Conservation (phyloP, 2,797 vertebrate species). For the Sebastes hubbsi region DNA sequence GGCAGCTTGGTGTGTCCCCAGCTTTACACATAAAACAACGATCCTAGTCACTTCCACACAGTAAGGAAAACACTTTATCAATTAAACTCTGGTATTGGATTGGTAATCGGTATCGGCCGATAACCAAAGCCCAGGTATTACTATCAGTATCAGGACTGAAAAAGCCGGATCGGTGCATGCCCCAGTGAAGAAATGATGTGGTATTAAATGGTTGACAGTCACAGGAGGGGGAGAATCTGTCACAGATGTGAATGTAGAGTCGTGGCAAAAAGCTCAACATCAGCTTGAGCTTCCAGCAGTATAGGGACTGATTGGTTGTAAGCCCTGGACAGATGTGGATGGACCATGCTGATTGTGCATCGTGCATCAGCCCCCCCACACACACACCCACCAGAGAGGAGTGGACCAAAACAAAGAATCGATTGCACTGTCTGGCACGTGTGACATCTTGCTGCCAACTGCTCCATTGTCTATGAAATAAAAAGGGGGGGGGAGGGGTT, state of each 20-base stretch:
- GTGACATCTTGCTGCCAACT: slow-evolving; percentile 43
- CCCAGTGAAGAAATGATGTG: not conserved
- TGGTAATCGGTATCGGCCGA: too few relatives aligned
- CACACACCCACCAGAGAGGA: not conserved
- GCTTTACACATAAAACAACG: too few relatives aligned
- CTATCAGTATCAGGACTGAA: too few relatives aligned
- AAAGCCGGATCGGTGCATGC: too few relatives aligned
- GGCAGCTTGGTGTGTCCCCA: too few relatives aligned
- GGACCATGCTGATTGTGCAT: slow-evolving; percentile 27
- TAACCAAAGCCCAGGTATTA: too few relatives aligned
- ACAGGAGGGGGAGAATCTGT: not conserved
- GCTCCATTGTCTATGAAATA: slow-evolving; percentile 37
- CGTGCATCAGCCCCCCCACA: not conserved
- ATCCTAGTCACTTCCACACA: too few relatives aligned
- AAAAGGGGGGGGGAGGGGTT: not conserved
- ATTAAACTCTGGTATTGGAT: too few relatives aligned
- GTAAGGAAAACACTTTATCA: too few relatives aligned
- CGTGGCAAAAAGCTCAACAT: slow-evolving; percentile 14
- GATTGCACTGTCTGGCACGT: slow-evolving; percentile 56
- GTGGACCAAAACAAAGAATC: slow-evolving; percentile 61
- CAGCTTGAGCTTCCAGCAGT: slow-evolving; percentile 9
- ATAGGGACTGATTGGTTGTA: slow-evolving; percentile 12
- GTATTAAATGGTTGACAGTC: not conserved
- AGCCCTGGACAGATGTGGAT: slow-evolving; percentile 18
- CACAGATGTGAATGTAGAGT: slow-evolving; percentile 1